Conservation (phyloP, 2,113 vertebrate genomes). For the Sander lucioperca region DNA sequence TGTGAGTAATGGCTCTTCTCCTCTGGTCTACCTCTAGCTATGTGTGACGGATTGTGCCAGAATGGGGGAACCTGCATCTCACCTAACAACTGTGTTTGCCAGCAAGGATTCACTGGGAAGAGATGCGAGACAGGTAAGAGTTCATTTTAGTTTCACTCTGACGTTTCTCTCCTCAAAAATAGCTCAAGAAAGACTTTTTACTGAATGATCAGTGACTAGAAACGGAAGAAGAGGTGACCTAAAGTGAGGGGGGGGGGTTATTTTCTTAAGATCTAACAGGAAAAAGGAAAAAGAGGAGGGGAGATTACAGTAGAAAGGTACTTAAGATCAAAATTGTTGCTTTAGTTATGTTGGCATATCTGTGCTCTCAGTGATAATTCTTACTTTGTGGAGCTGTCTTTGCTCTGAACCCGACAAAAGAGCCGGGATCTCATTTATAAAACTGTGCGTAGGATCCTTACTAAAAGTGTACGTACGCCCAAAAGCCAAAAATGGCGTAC, state of each 20-base stretch:
- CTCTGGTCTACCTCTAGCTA: slow-evolving; percentile 85
- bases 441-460: too few species aligned
- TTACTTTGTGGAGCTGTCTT: slow-evolving; percentile 26
- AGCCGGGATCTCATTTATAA: not conserved
- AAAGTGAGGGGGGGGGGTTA: slow-evolving; percentile 1
- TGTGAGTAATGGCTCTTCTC: slow-evolving; percentile 68
- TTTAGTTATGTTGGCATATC: slow-evolving; percentile 18
- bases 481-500: too few species aligned
- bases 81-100: slow-evolving; percentile 94
- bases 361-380: slow-evolving; percentile 17
- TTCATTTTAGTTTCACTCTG: slow-evolving; percentile 2
- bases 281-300: not conserved
- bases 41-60: slow-evolving; percentile 94
- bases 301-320: not conserved
- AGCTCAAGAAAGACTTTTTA: slow-evolving; percentile 23
- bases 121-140: slow-evolving; percentile 95
- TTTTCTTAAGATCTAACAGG: not conserved
- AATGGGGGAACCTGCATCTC: slow-evolving; percentile 95
- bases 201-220: not conserved
- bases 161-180: slow-evolving; percentile 21
- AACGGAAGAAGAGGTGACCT: not conserved
- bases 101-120: slow-evolving; percentile 95
- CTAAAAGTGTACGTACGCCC: too few species aligned
- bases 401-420: slow-evolving; percentile 37
- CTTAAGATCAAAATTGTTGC: slow-evolving; percentile 9